Percentiles rank a stretch among this genome's conserved stretches.
Conservation (phyloP, 2,888 invertebrate genomes). For the Chrysomela aeneicollis region DNA sequence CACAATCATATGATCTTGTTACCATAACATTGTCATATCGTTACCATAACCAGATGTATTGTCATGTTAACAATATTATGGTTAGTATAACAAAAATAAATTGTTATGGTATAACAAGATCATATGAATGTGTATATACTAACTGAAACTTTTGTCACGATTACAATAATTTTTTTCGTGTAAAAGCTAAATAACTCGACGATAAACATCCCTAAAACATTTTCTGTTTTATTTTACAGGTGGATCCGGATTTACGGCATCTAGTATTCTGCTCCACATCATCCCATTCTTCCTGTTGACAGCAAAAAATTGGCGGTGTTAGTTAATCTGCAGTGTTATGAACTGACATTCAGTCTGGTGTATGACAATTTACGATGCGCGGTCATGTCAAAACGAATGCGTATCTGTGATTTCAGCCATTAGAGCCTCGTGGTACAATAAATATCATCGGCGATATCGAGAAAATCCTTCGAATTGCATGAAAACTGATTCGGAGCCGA, state of each 20-base stretch:
- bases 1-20: too few species aligned
- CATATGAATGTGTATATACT: too few species aligned
- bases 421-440: conserved; percentile 21
- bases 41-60: too few species aligned
- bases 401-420: conserved; percentile 30
- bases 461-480: background rate
- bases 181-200: too few species aligned
- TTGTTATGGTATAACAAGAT: too few species aligned
- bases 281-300: conserved; percentile 23
- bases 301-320: conserved; percentile 26
- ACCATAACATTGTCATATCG: too few species aligned
- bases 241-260: conserved; percentile 23
- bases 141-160: too few species aligned
- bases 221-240: conserved; percentile 35
- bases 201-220: too few species aligned
- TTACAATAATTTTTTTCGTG: too few species aligned
- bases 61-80: too few species aligned
- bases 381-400: conserved; percentile 36
- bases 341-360: conserved; percentile 14
- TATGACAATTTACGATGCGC: conserved; percentile 35
- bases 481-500: too few species aligned
- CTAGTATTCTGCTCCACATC: conserved; percentile 24
- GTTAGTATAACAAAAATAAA: too few species aligned
- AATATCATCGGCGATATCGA: background rate
- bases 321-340: conserved; percentile 24